phyloP scores from a whole-genome alignment of 2,888 invertebrate species.

The Nephrotoma flavescens region DNA sequence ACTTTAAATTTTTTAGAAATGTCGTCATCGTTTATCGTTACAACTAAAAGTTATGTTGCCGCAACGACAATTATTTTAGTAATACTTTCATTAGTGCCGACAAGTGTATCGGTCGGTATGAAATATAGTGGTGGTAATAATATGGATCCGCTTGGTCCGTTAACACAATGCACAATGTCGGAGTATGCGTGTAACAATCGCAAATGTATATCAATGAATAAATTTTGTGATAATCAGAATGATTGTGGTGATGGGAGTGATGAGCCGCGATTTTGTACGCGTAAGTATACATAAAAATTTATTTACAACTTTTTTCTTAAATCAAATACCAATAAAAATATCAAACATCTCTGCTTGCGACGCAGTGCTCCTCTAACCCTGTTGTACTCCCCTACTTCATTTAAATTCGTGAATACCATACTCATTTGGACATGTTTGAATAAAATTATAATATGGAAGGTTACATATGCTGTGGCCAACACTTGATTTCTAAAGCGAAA shows the following conservation, averaged over 20 bases:
- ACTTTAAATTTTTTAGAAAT: background rate
- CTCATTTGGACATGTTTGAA: too few species aligned
- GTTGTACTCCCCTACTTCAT: too few species aligned
- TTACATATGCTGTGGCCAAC: too few species aligned
- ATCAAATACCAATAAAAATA: too few species aligned
- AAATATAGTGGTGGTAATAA: background rate
- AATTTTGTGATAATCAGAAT: slow-evolving; percentile 63
- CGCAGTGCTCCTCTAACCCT: too few species aligned
- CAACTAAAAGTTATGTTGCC: background rate
- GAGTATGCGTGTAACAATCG: slow-evolving; percentile 31
- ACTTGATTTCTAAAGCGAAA: too few species aligned
- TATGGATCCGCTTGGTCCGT: slow-evolving; percentile 12
- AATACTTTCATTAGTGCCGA: background rate
- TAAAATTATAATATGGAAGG: too few species aligned
- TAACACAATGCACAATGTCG: slow-evolving; percentile 25
- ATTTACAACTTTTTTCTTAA: too few species aligned
- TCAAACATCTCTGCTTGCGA: too few species aligned
- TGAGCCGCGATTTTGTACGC: slow-evolving; percentile 66
- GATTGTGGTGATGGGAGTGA: slow-evolving; percentile 71
- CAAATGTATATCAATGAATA: slow-evolving; percentile 42
- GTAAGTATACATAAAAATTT: slow-evolving; percentile 39
- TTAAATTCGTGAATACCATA: too few species aligned
- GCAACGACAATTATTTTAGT: background rate
- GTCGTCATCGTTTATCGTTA: background rate
- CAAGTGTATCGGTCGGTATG: background rate